A percentile compares a stretch with the other conserved stretches of the same genome.
Evolutionary conservation across 2,888 invertebrate species (phyloP).

Genomic region (Sympetrum striolatum): DNA sequence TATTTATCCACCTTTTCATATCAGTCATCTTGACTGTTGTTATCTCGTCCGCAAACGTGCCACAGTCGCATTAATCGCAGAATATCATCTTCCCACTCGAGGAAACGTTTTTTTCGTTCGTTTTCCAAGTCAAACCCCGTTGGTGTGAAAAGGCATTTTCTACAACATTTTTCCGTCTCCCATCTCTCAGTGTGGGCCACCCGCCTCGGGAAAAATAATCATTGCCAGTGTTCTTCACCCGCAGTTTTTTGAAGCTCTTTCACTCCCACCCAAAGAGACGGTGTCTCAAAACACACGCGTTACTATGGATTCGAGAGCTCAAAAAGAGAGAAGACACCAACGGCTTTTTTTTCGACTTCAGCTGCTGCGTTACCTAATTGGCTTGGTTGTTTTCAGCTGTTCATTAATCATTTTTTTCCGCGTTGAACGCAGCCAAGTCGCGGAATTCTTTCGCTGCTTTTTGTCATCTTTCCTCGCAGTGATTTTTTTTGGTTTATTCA

Average conservation of each 20-base stretch:
- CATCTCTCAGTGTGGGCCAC: no score
- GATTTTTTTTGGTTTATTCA: not conserved
- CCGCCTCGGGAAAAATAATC: no score
- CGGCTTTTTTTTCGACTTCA: not conserved
- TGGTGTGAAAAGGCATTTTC: no score
- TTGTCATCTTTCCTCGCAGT: not conserved
- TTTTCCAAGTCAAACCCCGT: no score
- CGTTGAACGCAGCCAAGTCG: not conserved
- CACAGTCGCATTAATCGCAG: no score
- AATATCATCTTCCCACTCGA: no score
- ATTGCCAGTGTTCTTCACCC: not conserved
- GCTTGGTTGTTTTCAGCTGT: not conserved
- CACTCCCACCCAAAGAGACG: not conserved
- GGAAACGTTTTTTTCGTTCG: no score
- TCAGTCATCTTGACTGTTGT: no score
- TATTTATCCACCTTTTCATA: no score
- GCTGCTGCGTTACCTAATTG: constrained; percentile 37
- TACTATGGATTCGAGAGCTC: not conserved
- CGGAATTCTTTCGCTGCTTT: not conserved
- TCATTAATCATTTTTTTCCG: constrained; percentile 16
- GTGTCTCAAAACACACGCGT: not conserved
- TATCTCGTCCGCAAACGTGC: no score
- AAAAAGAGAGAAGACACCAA: not conserved
- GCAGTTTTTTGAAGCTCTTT: not conserved
- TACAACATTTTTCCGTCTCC: no score